These are phyloP conservation scores for Thera britannica DNA, from an alignment of 2,888 invertebrate species.

Conservation along the genomic window DNA sequence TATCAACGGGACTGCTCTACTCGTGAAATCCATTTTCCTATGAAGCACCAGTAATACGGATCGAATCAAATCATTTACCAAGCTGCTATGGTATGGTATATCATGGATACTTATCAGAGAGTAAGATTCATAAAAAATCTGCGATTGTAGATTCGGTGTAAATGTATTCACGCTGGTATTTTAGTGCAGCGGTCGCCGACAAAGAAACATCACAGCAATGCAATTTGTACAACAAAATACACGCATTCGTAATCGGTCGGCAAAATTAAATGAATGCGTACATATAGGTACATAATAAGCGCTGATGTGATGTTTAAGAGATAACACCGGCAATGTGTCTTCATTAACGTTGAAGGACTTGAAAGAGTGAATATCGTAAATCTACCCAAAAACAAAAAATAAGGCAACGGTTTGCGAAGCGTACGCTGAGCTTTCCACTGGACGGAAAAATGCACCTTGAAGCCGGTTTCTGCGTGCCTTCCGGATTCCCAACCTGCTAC, in stretches of 20 bases:
- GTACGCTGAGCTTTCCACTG: constrained; percentile 80
- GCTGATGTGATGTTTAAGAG: constrained; percentile 18
- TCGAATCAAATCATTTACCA: background rate
- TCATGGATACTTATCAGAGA: background rate
- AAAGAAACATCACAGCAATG: constrained; percentile 23
- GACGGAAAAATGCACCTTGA: constrained; percentile 81
- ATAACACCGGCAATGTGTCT: constrained; percentile 25
- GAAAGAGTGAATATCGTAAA: constrained; percentile 51
- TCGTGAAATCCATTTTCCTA: background rate
- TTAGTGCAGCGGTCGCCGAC: constrained; percentile 18
- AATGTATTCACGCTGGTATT: background rate
- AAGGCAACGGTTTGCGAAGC: constrained; percentile 59
- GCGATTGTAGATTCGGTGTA: background rate
- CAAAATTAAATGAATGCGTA: constrained; percentile 20
- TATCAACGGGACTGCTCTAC: background rate
- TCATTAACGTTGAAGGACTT: constrained; percentile 25
- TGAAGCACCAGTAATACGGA: background rate
- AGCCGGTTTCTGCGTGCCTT: constrained; percentile 82
- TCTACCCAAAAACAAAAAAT: constrained; percentile 47
- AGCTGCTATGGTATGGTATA: background rate
- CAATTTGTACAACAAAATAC: constrained; percentile 32
- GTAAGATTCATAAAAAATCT: background rate
- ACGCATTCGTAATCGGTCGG: constrained; percentile 18
- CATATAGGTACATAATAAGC: constrained; percentile 27
- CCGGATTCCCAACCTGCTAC: constrained; percentile 84